These are phyloP conservation scores for Carabus problematicus DNA, from an alignment of 2,888 invertebrate species.

Conservation along the genomic window DNA sequence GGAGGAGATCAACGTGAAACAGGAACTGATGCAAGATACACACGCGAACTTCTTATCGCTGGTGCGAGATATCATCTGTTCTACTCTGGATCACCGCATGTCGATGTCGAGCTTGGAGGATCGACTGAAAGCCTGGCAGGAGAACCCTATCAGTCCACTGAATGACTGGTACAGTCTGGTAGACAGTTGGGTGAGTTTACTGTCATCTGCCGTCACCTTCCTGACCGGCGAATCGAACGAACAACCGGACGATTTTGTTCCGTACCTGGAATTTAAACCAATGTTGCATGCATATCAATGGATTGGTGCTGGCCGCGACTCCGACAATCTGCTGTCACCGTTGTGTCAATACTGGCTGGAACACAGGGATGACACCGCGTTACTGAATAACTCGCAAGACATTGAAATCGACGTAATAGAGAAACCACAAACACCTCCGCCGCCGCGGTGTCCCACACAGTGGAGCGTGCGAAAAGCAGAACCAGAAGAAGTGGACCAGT, in stretches of 20 bases:
- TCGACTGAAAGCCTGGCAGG: conserved; percentile 75
- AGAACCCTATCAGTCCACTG: conserved; percentile 80
- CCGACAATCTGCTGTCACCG: conserved; percentile 76
- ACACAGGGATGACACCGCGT: conserved; percentile 60
- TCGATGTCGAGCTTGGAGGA: conserved; percentile 78
- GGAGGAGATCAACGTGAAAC: conserved; percentile 61
- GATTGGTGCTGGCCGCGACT: conserved; percentile 94
- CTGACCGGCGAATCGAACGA: conserved; percentile 82
- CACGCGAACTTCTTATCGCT: conserved; percentile 88
- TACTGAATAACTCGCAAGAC: conserved; percentile 48
- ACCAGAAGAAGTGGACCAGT: conserved; percentile 76
- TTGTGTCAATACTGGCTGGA: conserved; percentile 84
- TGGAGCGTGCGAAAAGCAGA: conserved; percentile 86
- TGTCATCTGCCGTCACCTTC: conserved; percentile 83
- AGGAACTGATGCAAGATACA: conserved; percentile 78
- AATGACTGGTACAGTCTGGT: conserved; percentile 80
- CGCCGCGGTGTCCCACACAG: conserved; percentile 74
- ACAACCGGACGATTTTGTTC: conserved; percentile 86
- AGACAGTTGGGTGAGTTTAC: conserved; percentile 76
- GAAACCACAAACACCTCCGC: conserved; percentile 62
- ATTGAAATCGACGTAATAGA: conserved; percentile 56
- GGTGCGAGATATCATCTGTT: conserved; percentile 86
- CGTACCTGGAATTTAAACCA: conserved; percentile 84
- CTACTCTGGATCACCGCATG: conserved; percentile 84
- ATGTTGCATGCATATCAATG: conserved; percentile 81